Base-by-base conservation (phyloP, 2,113 vertebrate genomes). In the Anoplopoma fimbria region DNA sequence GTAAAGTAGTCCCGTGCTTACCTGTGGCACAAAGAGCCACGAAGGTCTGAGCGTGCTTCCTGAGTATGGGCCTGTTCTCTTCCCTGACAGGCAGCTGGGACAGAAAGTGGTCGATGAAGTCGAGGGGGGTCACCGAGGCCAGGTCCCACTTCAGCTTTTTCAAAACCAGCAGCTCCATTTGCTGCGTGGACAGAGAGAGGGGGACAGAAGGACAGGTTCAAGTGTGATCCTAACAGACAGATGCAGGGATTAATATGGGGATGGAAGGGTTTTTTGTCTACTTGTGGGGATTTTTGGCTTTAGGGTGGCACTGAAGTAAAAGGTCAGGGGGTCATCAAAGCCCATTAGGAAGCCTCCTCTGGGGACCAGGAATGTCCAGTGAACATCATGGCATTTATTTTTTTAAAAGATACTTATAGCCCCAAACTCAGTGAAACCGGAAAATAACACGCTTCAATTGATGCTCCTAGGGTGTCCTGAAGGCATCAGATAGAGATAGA, bases 131-230 rank as follows among this genome's bases (percentile, higher is more conserved):
- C 87, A 96, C 96, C 40, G 97, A 97, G 0, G 97, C 97, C 94
- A 99, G 95, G 95, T 98, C 97, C 97, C 97, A 99, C 93, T 98
- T 98, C 91, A 99, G 96, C 82, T 97, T 99, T 95, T 97, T 98
- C 94, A 99, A 92, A 87, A 97, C 95, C 64, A 98, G 92, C 89
- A 99, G 95, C 94, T 99, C 97, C 97, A 98, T 98, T 94, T 97
- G 95, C 97, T 99, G 95, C 63, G 40, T 69, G 49, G 67, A 49
- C 33, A 69, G n/a, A 68, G 40, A 73, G 61, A 9, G 12, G 2
- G 27, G 34, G 17, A 7, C 69, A 89, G 75, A 82, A 60, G 58
- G 76, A 65, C 49, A 51, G 33, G 63, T 68, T 87, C 36, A 87
- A 49, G 63, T 34, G 49, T 25, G 68, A 57, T 49, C 47, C 47